These are phyloP conservation scores for Falco concolor DNA, from an alignment of 2,797 vertebrate species.

Conservation along the genomic window DNA sequence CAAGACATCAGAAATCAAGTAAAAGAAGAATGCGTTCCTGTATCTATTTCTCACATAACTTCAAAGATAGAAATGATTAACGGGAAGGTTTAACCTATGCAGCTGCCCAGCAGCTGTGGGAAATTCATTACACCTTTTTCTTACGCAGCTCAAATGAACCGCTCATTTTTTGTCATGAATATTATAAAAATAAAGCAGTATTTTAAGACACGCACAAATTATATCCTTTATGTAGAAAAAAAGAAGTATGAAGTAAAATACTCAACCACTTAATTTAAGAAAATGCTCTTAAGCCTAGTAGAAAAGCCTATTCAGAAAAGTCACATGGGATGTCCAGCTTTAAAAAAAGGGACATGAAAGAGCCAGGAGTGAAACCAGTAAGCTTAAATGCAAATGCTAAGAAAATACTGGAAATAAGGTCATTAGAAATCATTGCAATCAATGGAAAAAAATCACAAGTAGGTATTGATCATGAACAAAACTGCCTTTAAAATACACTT, in stretches of 20 bases:
- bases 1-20: background rate
- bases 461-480: background rate
- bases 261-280: background rate
- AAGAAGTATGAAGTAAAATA: background rate
- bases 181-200: background rate
- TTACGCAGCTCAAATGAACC: background rate
- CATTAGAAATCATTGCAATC: background rate
- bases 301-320: background rate
- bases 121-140: background rate
- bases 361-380: background rate
- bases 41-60: background rate
- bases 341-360: background rate
- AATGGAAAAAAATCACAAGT: background rate
- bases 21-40: background rate
- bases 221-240: background rate
- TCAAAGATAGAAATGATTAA: background rate
- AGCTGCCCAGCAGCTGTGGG: background rate
- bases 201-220: background rate
- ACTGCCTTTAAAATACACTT: background rate
- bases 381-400: background rate
- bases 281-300: background rate
- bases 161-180: background rate
- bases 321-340: background rate
- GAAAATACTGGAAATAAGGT: background rate
- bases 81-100: background rate